These are phyloP conservation scores for Trachelus stipa DNA, from an alignment of 2,888 invertebrate species.

Conservation along the genomic window DNA sequence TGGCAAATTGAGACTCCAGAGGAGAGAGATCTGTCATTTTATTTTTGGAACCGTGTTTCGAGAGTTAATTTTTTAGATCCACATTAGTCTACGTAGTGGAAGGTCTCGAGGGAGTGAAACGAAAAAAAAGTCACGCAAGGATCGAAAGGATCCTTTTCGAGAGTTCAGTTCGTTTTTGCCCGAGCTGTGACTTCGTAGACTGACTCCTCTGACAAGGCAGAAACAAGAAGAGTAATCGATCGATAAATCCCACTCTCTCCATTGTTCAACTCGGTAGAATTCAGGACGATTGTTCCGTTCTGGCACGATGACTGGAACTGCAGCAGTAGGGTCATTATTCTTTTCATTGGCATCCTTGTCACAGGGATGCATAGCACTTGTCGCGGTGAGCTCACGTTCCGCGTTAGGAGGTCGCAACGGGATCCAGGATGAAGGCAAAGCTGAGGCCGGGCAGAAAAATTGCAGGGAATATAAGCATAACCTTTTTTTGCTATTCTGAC, in stretches of 20 bases:
- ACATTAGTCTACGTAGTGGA: background rate
- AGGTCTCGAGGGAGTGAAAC: background rate
- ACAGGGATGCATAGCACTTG: slow-evolving; percentile 26
- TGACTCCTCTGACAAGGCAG: background rate
- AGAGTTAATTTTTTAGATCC: background rate
- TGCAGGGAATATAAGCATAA: background rate
- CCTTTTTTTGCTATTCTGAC: background rate
- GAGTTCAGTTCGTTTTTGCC: background rate
- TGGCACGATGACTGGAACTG: slow-evolving; percentile 34
- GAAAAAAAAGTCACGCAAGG: background rate
- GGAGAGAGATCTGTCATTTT: background rate
- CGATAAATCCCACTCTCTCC: slow-evolving; percentile 39
- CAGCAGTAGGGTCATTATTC: slow-evolving; percentile 36
- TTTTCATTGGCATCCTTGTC: slow-evolving; percentile 35
- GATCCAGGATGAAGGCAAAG: background rate
- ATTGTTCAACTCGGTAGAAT: slow-evolving; percentile 42
- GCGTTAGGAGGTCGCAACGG: background rate
- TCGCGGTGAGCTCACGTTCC: background rate
- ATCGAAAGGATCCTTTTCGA: background rate
- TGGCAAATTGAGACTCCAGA: background rate
- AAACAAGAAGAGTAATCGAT: slow-evolving; percentile 15
- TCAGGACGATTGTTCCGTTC: slow-evolving; percentile 44
- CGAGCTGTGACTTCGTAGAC: background rate
- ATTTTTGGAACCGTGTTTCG: background rate
- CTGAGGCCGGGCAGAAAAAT: background rate